Conservation (phyloP, 2,113 vertebrate genomes). For the Tympanuchus pallidicinctus region DNA sequence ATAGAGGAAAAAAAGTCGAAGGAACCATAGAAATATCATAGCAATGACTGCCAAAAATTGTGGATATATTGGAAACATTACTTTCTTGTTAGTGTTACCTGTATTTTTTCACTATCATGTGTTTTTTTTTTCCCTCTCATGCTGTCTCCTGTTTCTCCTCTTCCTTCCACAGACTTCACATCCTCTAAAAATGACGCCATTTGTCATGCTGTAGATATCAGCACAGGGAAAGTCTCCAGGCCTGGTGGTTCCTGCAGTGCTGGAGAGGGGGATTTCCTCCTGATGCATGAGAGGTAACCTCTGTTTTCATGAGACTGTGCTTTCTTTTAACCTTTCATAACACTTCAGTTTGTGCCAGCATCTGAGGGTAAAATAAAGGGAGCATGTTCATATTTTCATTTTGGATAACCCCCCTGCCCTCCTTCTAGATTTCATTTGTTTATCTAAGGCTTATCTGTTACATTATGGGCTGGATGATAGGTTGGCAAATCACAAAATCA, state of each 20-base stretch:
- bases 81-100: not conserved
- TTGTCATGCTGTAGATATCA: not conserved
- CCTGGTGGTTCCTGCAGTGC: not conserved
- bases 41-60: not conserved
- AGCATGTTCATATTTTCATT: not conserved
- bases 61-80: not conserved
- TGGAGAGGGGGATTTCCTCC: not conserved
- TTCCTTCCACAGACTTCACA: not conserved
- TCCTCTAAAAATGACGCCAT: not conserved
- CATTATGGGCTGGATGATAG: not conserved
- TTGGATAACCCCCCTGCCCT: not conserved
- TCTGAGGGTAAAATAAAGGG: not conserved
- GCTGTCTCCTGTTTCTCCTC: not conserved
- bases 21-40: not conserved
- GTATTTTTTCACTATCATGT: not conserved
- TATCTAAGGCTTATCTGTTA: slow-evolving; percentile 28
- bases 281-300: not conserved
- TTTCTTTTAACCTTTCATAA: not conserved
- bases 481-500: slow-evolving; percentile 26
- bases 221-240: not conserved
- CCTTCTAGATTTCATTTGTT: not conserved
- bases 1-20: not conserved
- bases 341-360: not conserved
- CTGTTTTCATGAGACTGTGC: fast-evolving
- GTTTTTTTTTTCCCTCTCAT: not conserved